phyloP scores from a whole-genome alignment of 2,797 vertebrate genomes.

The Knipowitschia caucasica region DNA sequence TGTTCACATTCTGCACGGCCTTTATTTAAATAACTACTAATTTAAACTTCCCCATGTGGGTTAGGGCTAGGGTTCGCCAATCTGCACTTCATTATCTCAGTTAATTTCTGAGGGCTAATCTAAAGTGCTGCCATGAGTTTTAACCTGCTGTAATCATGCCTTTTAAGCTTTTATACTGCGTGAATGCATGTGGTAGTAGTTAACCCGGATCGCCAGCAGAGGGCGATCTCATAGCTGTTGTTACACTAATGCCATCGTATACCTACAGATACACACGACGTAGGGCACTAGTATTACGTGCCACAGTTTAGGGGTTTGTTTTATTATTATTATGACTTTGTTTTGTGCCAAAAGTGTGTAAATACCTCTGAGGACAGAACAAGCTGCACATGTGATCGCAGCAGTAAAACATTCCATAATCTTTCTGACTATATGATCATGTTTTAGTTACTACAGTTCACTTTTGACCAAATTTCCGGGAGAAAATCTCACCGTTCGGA shows the following conservation, averaged over 20 bases:
- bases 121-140: too few relatives aligned
- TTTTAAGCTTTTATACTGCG: slow-evolving; percentile 10
- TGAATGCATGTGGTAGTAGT: slow-evolving; percentile 27
- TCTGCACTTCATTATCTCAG: too few relatives aligned
- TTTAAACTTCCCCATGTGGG: too few relatives aligned
- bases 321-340: slow-evolving; percentile 42
- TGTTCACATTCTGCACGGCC: too few relatives aligned
- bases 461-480: slow-evolving; percentile 45
- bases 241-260: slow-evolving; percentile 30
- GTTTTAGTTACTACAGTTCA: slow-evolving; percentile 2
- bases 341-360: slow-evolving; percentile 60
- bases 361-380: slow-evolving; percentile 45
- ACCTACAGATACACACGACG: slow-evolving; percentile 20
- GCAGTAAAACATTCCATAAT: slow-evolving; percentile 42
- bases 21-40: too few relatives aligned
- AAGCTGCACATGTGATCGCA: slow-evolving; percentile 43
- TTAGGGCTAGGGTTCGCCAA: too few relatives aligned
- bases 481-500: slow-evolving; percentile 51
- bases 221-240: slow-evolving; percentile 32
- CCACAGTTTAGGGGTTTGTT: slow-evolving; percentile 34
- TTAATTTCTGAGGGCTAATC: too few relatives aligned
- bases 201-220: slow-evolving; percentile 37
- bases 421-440: slow-evolving; percentile 22
- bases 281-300: slow-evolving; percentile 33
- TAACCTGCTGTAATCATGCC: slow-evolving; percentile 7